Percentiles rank a stretch among this genome's conserved stretches.
Conservation (phyloP, 2,797 vertebrate species). For the Natrix natrix region DNA sequence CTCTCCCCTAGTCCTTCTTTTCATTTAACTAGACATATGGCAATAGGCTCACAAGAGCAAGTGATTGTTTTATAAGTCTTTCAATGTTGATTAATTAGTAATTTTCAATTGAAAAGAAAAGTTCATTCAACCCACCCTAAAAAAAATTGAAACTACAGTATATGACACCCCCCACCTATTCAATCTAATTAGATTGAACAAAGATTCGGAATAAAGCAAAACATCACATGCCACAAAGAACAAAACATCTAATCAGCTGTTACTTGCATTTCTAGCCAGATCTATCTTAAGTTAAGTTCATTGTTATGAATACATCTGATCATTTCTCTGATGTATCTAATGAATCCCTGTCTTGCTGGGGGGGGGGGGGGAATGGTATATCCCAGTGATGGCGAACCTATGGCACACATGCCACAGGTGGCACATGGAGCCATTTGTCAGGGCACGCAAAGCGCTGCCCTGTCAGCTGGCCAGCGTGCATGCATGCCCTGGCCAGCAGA, state of each 20-base stretch:
- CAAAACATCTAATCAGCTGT: neutral
- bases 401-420: too few species aligned
- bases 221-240: fast-evolving
- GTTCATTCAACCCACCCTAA: neutral
- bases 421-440: too few species aligned
- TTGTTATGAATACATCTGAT: conserved; percentile 20
- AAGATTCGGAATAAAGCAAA: neutral
- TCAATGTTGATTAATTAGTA: neutral
- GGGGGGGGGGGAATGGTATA: neutral
- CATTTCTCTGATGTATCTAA: conserved; percentile 6
- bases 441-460: too few species aligned
- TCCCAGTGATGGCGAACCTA: too few species aligned
- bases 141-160: neutral
- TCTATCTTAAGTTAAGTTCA: conserved; percentile 9
- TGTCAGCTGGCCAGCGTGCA: too few species aligned
- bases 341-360: neutral
- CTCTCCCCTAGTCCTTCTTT: too few species aligned
- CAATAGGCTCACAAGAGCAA: neutral
- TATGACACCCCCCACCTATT: neutral
- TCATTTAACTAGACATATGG: too few species aligned
- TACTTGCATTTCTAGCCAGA: neutral
- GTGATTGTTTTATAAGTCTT: neutral
- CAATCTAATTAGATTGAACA: neutral
- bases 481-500: too few species aligned
- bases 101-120: neutral